Evolutionary conservation across 2,888 invertebrate species (phyloP).

Genomic region (Disparrhopalites patrizii): DNA sequence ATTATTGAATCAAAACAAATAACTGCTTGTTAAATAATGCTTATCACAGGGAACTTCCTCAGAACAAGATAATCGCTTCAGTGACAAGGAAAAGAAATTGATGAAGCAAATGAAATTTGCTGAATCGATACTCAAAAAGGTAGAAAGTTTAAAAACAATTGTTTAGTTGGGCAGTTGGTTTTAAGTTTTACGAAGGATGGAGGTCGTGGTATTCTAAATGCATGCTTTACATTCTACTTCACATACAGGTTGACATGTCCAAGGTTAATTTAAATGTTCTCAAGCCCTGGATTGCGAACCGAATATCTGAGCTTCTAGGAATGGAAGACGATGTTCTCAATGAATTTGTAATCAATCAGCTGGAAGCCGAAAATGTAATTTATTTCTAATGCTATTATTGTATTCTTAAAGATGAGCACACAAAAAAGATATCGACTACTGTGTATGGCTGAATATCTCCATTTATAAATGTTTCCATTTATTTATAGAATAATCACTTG

Average conservation of each 20-base stretch:
- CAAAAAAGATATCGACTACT: not conserved
- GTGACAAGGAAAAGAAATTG: constrained; percentile 98
- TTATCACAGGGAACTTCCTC: constrained; percentile 86
- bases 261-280: constrained; percentile 96
- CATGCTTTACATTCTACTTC: not conserved
- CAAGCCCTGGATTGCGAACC: constrained; percentile 98
- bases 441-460: not conserved
- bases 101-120: constrained; percentile 99
- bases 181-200: too few relatives aligned
- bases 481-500: too few relatives aligned
- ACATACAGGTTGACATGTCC: constrained; percentile 84
- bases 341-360: constrained; percentile 97
- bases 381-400: not conserved
- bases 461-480: not conserved
- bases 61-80: constrained; percentile 98
- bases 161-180: too few relatives aligned
- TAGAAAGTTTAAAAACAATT: too few relatives aligned
- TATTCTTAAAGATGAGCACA: not conserved
- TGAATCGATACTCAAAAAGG: constrained; percentile 87
- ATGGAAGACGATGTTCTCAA: constrained; percentile 99
- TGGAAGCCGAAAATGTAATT: constrained; percentile 82
- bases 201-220: too few relatives aligned
- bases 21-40: not conserved
- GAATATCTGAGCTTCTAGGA: constrained; percentile 91
- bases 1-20: constrained; percentile 4